Base-by-base conservation (phyloP, 1,140 invertebrate species). In the Anthonomus grandis region DNA sequence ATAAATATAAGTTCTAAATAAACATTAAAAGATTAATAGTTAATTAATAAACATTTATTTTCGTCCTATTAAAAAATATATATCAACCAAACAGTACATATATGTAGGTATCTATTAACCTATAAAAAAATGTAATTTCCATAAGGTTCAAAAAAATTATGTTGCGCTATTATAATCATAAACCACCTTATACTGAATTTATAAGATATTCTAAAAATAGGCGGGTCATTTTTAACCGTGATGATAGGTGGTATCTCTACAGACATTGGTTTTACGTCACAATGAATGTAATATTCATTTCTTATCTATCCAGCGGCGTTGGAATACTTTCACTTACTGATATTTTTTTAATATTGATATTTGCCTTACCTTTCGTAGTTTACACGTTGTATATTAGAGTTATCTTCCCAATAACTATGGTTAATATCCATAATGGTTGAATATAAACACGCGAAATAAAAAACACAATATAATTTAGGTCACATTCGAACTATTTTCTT, bases 281-380 rank as follows among this genome's bases (percentile, higher is more conserved):
- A 2, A 37, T 17, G 51, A 49, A n/a, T n/a, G n/a, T n/a, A n/a
- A n/a, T n/a, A n/a, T 34, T 39, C 50, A 44, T 42, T 46, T 38
- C 31, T 60, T 60, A 42, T 49, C 45, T 34, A 19, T 12, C 19
- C 17, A 17, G 10, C 8, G 38, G 4, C 21, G 17, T 21, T 13
- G 8, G 22, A 25, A 45, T 19, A 42, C 22, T 42, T 13, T 23
- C 3, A 25, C 21, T 13, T 8, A 31, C 4, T 1, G 10, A 21
- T 41, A 10, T 12, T 34, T 3, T 10, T 12, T 17, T 24, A 42
- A 19, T 13, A 17, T 31, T 21, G 36, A 41, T 13, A n/a, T 24
- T 49, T 49, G 15, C 47, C 61, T 59, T 55, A 68, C 66, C 66
- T 60, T 60, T 68, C 66, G 41, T 63, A 66, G 49, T 68, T 68